These are phyloP conservation scores for Drosophila elegans DNA, from an alignment of 1,140 invertebrate species.

Conservation along the genomic window DNA sequence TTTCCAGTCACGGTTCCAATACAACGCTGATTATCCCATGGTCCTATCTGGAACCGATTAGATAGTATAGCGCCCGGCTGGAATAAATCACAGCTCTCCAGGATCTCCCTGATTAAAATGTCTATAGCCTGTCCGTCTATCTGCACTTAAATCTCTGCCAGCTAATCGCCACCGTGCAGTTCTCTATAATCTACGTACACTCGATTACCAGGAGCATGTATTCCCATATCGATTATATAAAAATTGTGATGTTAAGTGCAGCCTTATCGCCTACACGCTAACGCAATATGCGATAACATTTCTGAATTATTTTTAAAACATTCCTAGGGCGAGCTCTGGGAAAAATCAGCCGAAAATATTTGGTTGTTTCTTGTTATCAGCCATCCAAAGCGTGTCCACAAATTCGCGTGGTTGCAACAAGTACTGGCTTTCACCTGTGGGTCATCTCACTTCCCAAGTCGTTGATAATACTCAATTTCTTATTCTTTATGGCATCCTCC, in stretches of 20 bases:
- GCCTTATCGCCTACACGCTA: slow-evolving; percentile 28
- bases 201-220: slow-evolving; percentile 23
- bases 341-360: slow-evolving; percentile 6
- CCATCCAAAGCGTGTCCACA: slow-evolving; percentile 19
- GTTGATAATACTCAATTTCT: background rate
- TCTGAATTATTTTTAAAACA: slow-evolving; percentile 48
- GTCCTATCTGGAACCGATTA: slow-evolving; percentile 19
- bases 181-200: slow-evolving; percentile 8
- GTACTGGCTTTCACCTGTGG: slow-evolving; percentile 20
- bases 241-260: slow-evolving; percentile 24
- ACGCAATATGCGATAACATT: slow-evolving; percentile 13
- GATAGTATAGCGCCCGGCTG: slow-evolving; percentile 25
- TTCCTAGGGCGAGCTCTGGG: slow-evolving; percentile 13
- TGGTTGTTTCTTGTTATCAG: slow-evolving; percentile 24
- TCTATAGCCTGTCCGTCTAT: slow-evolving; percentile 28
- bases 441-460: slow-evolving; percentile 17
- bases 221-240: slow-evolving; percentile 20
- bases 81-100: slow-evolving; percentile 40
- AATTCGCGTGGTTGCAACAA: slow-evolving; percentile 19
- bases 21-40: slow-evolving; percentile 25
- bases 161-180: slow-evolving; percentile 29
- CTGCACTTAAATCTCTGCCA: slow-evolving; percentile 27
- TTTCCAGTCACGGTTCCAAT: slow-evolving; percentile 18
- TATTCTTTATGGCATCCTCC: background rate
- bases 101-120: slow-evolving; percentile 48